Evolutionary conservation across 92 coral and sea anemone genomes (phyloP).

Genomic region (Plumapathes pennacea): DNA sequence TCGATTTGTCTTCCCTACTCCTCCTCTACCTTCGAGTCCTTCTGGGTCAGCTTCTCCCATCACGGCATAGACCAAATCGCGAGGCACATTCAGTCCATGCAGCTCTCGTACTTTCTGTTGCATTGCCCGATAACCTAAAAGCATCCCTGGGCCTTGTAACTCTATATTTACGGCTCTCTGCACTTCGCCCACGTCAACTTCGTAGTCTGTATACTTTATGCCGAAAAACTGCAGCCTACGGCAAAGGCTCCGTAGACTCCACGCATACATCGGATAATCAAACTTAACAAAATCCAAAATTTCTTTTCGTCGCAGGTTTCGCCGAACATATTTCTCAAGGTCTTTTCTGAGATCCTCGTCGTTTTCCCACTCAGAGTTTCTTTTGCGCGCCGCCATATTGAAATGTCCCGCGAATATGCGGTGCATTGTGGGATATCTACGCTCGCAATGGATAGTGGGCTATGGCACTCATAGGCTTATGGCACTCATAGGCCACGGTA

Average conservation of each 20-base stretch:
- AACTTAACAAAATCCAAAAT: conserved; percentile 19
- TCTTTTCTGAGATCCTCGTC: conserved; percentile 28
- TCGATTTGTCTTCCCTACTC: conserved; percentile 35
- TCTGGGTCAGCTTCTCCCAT: conserved; percentile 51
- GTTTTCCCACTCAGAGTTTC: conserved; percentile 38
- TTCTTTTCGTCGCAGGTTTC: conserved; percentile 11
- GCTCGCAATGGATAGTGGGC: no score
- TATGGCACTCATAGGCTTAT: no score
- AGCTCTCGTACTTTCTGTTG: conserved; percentile 41
- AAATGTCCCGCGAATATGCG: no score
- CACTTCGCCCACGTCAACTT: conserved; percentile 34
- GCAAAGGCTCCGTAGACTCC: conserved; percentile 51
- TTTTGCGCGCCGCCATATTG: conserved; percentile 12
- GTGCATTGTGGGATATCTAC: no score
- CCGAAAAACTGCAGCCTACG: conserved; percentile 43
- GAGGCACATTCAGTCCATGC: conserved; percentile 45
- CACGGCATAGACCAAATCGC: conserved; percentile 42
- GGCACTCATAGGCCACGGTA: no score
- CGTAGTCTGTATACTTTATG: conserved; percentile 50
- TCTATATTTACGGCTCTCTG: conserved; percentile 35
- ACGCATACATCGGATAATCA: conserved; percentile 51
- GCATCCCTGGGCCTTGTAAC: conserved; percentile 53
- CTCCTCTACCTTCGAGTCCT: conserved; percentile 49
- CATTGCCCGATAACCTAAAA: conserved; percentile 50
- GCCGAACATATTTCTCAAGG: conserved; percentile 13